Base-by-base conservation (phyloP, 2,888 invertebrate genomes). In the Therioaphis trifolii region DNA sequence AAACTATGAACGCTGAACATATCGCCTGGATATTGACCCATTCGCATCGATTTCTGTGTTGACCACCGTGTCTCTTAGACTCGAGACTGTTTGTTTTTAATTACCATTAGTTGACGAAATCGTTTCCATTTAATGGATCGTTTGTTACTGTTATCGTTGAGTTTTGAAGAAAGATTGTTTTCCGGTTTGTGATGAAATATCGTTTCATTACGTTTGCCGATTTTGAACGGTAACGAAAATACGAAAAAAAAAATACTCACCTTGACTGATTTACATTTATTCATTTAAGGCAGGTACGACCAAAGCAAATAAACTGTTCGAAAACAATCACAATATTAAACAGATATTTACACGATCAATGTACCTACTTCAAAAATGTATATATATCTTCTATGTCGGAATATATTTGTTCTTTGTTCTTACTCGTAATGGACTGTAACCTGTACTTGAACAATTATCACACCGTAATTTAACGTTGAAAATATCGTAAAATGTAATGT, bases 11-110 rank as follows among this genome's bases (percentile, higher is more conserved):
- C 52, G 68, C 52, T 78, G 68, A 68, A 78, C 78, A 55, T 68
- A 68, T 78, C 68, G 78, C 52, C 24, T 66, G 68, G 78, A 68
- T n/a, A n/a, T n/a, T n/a, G 78, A 78, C 78, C 40, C 52, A 35
- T 78, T 68, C 68, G 24, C 78, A 78, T 78, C 68, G 68, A 78
- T 78, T 78, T 68, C 78, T 24, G 68, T 78, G 24, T 78, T 52
- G 68, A 52, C 78, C n/a, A n/a, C n/a, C 76, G 43, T 40, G 66
- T 40, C 49, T n/a, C 63, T 9, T 29, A 46, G 29, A 46, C 49
- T 35, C 52, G 29, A 15, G 55, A 74, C 12, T 35, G 72, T 35
- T 55, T 55, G 52, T 72, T 4, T 75, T 24, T 49, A 77, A 77
- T 63, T 76, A 77, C 15, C 35, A 46, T 63, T 55, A 27, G 14